These are phyloP conservation scores for Paramisgurnus dabryanus DNA, from an alignment of 2,113 vertebrate species.

Conservation along the genomic window DNA sequence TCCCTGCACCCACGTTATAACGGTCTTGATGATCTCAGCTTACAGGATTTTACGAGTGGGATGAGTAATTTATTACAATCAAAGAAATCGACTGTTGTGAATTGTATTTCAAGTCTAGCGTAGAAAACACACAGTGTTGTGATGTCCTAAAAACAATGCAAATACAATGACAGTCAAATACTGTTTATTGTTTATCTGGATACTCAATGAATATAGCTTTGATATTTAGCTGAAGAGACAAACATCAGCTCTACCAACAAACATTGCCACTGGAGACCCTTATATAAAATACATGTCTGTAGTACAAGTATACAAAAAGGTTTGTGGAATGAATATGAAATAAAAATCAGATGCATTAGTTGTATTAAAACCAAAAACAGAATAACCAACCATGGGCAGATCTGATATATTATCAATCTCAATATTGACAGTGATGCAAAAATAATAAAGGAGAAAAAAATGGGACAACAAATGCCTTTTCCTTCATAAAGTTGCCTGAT, in stretches of 20 bases:
- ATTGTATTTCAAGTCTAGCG: slow-evolving; percentile 1
- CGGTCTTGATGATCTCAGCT: not conserved
- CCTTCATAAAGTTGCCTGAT: not conserved
- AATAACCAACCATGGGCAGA: not conserved
- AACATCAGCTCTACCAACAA: slow-evolving; percentile 12
- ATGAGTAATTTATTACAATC: not conserved
- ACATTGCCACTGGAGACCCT: not conserved
- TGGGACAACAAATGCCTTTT: not conserved
- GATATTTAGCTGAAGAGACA: slow-evolving; percentile 11
- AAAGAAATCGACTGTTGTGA: not conserved
- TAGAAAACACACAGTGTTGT: not conserved
- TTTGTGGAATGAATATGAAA: not conserved
- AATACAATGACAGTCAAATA: not conserved
- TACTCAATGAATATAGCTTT: not conserved
- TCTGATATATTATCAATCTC: not conserved
- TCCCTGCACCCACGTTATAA: slow-evolving; percentile 3
- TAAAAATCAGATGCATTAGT: not conserved
- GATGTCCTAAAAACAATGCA: not conserved
- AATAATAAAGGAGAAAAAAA: not conserved
- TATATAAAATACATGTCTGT: not conserved
- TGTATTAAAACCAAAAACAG: not conserved
- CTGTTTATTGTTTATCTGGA: slow-evolving; percentile 25
- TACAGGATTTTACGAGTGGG: not conserved
- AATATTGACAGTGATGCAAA: not conserved
- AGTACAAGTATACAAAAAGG: slow-evolving; percentile 10